Evolutionary conservation across 1,140 invertebrate species (phyloP), one percentile per base, ranked within the genome.

Genomic region (Trichomalopsis sarcophagae): DNA sequence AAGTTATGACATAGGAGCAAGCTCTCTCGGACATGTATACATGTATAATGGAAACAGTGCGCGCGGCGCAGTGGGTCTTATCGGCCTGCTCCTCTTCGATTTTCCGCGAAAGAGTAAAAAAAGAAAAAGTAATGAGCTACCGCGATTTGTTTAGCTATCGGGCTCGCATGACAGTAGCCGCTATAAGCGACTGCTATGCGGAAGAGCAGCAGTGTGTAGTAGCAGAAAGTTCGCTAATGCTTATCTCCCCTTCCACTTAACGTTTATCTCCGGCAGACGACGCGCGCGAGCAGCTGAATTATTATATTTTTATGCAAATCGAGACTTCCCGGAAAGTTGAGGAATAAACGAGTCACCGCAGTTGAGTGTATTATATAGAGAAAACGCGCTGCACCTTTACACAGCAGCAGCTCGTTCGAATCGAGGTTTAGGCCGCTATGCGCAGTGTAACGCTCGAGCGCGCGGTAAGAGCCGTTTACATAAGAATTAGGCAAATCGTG

Each of bases 401-500:
- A 36, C 9, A 36, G 73, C 11, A 21, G 36, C 73, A 27, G 7
- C 13, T 17, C 36, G 13, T 17, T 11, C 68, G 30, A 71, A 71
- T 76, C 74, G n/a, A 47, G 40, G 74, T n/a, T n/a, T 40, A 33
- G 73, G 73, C 17, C 21, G 21, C n/a, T 9, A 9, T 9, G 36
- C 36, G 10, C 7, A 44, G 40, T 44, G 40, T 44, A 76, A 76
- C 44, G 74, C 74, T 76, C n/a, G 74, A 76, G 74, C 17, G 74
- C 14, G 40, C 74, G 44, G 30, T 40, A 81, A 50, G 23, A 62
- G 69, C 68, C 21, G 50, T 82, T 76, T 75, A 82, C 81, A 44
- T 68, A 68, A 82, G 73, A 30, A 75, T 76, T 82, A 66, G 73
- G 81, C 50, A 23, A 82, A 76, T 82, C 81, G 73, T 82, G 81